phyloP scores from a whole-genome alignment of 1,140 invertebrate species.

The Ruditapes philippinarum region DNA sequence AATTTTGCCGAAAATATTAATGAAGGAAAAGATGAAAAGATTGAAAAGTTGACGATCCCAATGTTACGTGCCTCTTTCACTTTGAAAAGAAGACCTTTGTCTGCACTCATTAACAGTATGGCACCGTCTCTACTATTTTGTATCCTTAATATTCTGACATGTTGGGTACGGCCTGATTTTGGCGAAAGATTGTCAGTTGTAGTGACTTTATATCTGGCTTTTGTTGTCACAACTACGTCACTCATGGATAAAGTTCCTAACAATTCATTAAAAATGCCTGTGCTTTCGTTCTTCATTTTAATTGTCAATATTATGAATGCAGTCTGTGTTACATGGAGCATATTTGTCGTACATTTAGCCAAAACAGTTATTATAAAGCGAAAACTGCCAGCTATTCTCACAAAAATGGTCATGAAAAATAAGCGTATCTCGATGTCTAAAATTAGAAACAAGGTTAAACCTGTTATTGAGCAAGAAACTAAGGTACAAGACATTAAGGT shows the following conservation, averaged over 20 bases:
- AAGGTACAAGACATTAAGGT: not conserved
- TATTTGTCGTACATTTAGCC: not conserved
- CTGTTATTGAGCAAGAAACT: not conserved
- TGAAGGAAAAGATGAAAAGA: not conserved
- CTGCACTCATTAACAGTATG: not conserved
- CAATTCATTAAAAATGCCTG: not conserved
- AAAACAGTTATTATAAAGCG: not conserved
- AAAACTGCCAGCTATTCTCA: not conserved
- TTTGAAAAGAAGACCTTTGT: not conserved
- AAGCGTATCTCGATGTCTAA: not conserved
- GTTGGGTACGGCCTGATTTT: not conserved
- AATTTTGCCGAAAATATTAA: not conserved
- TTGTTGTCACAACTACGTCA: not conserved
- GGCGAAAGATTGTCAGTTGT: conserved; percentile 24
- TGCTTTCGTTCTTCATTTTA: not conserved
- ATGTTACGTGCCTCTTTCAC: not conserved
- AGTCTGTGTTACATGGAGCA: not conserved
- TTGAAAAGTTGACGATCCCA: not conserved
- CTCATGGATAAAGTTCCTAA: not conserved
- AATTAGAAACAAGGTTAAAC: not conserved
- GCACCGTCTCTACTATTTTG: not conserved
- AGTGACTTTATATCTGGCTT: not conserved
- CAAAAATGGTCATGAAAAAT: not conserved
- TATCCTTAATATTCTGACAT: not conserved
- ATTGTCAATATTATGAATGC: not conserved